Percentiles rank a stretch among this genome's conserved stretches.
These are phyloP conservation scores for Boulengeromyrus knoepffleri DNA, from an alignment of 2,113 vertebrate genomes.

Conservation along the genomic window DNA sequence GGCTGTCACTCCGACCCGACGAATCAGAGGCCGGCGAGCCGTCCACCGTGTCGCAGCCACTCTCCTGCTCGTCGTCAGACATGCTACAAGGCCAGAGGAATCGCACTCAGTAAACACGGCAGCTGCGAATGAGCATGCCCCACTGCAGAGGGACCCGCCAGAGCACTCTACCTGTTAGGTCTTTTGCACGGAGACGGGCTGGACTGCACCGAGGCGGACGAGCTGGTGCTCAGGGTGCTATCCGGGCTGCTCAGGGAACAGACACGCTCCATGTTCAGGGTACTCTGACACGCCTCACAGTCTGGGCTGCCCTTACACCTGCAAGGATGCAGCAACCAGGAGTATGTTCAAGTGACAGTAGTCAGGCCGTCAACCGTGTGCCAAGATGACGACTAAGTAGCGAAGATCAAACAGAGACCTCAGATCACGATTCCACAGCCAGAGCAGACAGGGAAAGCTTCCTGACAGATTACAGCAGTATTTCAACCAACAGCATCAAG, in stretches of 20 bases:
- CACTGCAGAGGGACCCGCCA: background rate
- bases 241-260: conserved; percentile 95
- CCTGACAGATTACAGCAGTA: background rate
- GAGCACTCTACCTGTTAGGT: conserved; percentile 72
- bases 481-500: background rate
- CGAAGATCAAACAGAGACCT: background rate
- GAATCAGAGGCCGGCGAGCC: conserved; percentile 81
- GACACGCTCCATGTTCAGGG: conserved; percentile 86
- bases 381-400: background rate
- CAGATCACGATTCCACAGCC: background rate
- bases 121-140: background rate
- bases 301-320: conserved; percentile 89
- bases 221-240: conserved; percentile 90
- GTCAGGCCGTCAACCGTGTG: background rate
- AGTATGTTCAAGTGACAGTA: background rate
- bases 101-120: background rate
- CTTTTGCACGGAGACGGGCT: conserved; percentile 88
- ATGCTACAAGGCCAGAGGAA: conserved; percentile 60
- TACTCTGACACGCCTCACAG: conserved; percentile 93
- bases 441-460: background rate
- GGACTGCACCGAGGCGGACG: conserved; percentile 75
- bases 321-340: conserved; percentile 8
- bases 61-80: conserved; percentile 92
- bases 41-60: conserved; percentile 86
- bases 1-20: conserved; percentile 73